Base-by-base conservation (phyloP, 2,113 vertebrate genomes). In the Egretta garzetta region DNA sequence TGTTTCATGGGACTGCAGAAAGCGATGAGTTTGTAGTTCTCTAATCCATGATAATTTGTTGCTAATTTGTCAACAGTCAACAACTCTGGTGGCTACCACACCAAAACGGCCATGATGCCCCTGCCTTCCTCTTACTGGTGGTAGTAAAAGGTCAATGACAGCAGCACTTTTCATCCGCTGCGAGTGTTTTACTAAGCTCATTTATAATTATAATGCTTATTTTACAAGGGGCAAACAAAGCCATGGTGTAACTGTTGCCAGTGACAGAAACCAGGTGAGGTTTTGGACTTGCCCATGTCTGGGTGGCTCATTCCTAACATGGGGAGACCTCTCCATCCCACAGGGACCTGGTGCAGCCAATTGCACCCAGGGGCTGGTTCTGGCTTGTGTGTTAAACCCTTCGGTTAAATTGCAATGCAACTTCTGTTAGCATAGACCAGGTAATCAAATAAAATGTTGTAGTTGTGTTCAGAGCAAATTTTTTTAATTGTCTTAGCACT, bases 1-100 rank as follows among this genome's bases (percentile, higher is more conserved):
- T 88, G 62, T 91, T 97, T 68, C 77, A 27, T 32, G 50, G 84
- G 86, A 35, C 62, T 68, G 80, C 33, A 71, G 89, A 80, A 95
- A 92, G 63, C 2, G 0, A 37, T 41, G 90, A 77, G 85, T 93
- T 86, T 93, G 90, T 86, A 86, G 58, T 66, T 76, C 56, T 32
- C 73, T 82, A 79, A 96, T 94, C 95, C 12, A 10, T 3, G 2
- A 20, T 75, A 95, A 95, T 97, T 97, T 96, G 86, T 62, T 75
- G 80, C 56, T 96, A 92, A 95, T 96, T 93, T 95, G 91, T 80
- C 88, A 81, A 86, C 83, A 89, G 64, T 52, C 95, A 91, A 92
- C 88, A 96, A 13, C 73, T 89, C 56, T 66, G 27, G 58, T 12
- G 60, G 55, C 60, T 52, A 22, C 86, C 0, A 1, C 63, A 50